Conservation (phyloP, 2,113 vertebrate species). For the Elanus axillaris region DNA sequence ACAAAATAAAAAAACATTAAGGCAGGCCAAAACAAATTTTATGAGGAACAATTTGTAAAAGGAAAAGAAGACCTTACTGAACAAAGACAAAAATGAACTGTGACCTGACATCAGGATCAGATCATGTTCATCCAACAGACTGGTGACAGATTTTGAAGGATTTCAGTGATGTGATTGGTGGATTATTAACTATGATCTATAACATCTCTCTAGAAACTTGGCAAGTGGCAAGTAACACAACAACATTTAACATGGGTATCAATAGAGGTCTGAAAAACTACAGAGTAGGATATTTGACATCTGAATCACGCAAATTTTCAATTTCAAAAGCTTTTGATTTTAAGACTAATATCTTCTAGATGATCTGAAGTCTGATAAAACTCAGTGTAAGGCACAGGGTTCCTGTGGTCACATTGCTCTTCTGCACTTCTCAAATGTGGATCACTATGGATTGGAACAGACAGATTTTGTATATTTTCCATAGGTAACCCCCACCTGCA, state of each 20-base stretch:
- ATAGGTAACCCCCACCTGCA: background rate
- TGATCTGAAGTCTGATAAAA: background rate
- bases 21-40: background rate
- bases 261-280: background rate
- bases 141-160: background rate
- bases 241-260: background rate
- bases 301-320: background rate
- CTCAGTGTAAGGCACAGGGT: background rate
- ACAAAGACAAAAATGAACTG: background rate
- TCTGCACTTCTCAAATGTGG: background rate
- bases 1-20: background rate
- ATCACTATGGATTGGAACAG: background rate
- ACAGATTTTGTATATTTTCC: background rate
- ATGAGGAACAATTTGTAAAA: background rate
- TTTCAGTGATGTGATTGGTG: background rate
- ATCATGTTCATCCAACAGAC: background rate
- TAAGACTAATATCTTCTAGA: background rate
- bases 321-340: background rate
- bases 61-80: background rate
- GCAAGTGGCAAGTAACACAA: background rate
- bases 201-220: background rate
- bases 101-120: background rate
- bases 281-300: background rate
- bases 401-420: background rate
- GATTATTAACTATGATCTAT: background rate